Base-by-base conservation (phyloP, 1,140 invertebrate species). In the Rhynchophorus ferrugineus region DNA sequence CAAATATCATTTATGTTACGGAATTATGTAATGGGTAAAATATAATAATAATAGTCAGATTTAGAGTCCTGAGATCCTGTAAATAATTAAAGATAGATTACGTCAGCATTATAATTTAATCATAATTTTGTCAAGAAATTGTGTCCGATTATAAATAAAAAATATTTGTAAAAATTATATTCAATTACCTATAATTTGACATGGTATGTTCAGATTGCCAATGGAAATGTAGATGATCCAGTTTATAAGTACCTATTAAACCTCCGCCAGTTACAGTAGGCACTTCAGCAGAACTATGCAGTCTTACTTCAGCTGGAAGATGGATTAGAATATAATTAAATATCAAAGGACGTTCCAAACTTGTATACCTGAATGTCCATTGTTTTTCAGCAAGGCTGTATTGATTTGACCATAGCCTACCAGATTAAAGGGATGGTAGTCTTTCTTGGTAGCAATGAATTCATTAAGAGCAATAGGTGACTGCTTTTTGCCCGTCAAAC, bases 141-240 rank as follows among this genome's bases (percentile, higher is more conserved):
- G 14, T 11, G 5, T 38, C 5, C 36, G 5, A 14, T 38, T 16
- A 37, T 5, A 5, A 3, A 37, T n/a, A 37, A n/a, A 5, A 6
- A 5, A n/a, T 7, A 8, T 37, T 3, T 7, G 16, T 3, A 3
- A 18, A 5, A 18, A 18, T 43, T 5, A 17, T 14, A 29, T 45
- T 36, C 6, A 38, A 18, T 57, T 61, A 73, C 72, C 71, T 71
- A 24, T 71, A 66, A 16, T 69, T 71, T 45, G 81, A 75, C 29
- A 90, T 73, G 0, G 77, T 81, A 62, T 90, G 87, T 63, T 90
- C 87, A 0, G 84, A 84, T 43, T 78, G 76, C 83, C 86, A 89
- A 61, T 90, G 87, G 59, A 89, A 80, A 61, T 90, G 87, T 18
- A 89, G 72, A 61, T 85, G 81, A 22, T 80, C 73, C 36, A 87